These are phyloP conservation scores for Megaleporinus macrocephalus DNA, from an alignment of 2,113 vertebrate genomes.

Conservation along the genomic window DNA sequence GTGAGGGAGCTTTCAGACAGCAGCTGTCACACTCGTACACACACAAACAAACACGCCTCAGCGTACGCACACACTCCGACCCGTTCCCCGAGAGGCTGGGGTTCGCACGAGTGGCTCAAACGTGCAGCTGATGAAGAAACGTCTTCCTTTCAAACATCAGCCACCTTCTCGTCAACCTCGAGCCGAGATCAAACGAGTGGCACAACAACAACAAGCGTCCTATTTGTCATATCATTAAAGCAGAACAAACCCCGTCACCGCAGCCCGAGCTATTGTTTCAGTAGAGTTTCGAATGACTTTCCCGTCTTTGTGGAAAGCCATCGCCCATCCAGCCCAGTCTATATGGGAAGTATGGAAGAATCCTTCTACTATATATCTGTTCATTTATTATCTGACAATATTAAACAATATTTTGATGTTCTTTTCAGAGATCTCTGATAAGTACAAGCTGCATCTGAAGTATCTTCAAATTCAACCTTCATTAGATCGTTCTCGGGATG, in stretches of 20 bases:
- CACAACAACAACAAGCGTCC: not conserved
- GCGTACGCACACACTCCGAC: constrained; percentile 13
- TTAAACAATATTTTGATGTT: too few species aligned
- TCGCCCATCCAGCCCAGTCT: too few species aligned
- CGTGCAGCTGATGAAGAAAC: not conserved
- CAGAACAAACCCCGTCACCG: not conserved
- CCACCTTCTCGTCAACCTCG: not conserved
- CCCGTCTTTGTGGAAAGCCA: too few species aligned
- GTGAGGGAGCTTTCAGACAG: constrained; percentile 46
- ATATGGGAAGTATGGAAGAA: too few species aligned
- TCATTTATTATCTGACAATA: too few species aligned
- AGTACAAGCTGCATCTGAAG: too few species aligned
- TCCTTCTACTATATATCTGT: too few species aligned
- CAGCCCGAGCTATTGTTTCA: too few species aligned
- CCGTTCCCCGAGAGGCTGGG: not conserved
- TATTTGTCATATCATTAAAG: not conserved
- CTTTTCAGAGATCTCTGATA: too few species aligned
- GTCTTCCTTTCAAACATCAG: not conserved
- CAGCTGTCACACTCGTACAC: constrained; percentile 10
- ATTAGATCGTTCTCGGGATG: too few species aligned
- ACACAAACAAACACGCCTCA: constrained; percentile 13
- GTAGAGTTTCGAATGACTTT: not conserved
- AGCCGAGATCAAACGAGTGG: too few species aligned
- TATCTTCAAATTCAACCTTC: too few species aligned
- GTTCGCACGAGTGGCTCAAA: not conserved